Conservation (phyloP, 2,797 vertebrate genomes). For the Acanthurus tractus region DNA sequence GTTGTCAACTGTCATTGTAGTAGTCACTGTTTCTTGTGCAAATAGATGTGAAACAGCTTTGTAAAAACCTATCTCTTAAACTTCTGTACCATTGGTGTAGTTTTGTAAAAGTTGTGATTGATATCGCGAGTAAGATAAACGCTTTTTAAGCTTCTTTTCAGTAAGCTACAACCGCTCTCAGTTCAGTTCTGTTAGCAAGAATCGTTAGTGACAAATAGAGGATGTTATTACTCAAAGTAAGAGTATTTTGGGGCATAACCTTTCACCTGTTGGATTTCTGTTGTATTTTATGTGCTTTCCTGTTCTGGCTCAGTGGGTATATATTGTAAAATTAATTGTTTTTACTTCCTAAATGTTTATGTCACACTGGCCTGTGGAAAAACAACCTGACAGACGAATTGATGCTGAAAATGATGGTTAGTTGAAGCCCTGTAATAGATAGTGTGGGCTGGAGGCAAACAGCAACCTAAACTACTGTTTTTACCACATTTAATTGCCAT, state of each 20-base stretch:
- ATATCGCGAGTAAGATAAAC: background rate
- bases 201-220: background rate
- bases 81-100: background rate
- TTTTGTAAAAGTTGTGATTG: background rate
- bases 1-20: conserved; percentile 56
- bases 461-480: conserved; percentile 36
- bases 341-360: background rate
- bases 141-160: background rate
- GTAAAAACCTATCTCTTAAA: fast-evolving
- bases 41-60: fast-evolving
- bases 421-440: background rate
- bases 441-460: conserved; percentile 3
- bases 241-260: background rate
- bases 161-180: background rate
- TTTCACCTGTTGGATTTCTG: background rate
- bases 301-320: background rate
- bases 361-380: background rate
- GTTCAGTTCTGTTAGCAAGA: background rate
- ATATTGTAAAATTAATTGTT: no score
- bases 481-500: conserved; percentile 30
- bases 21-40: background rate
- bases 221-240: background rate
- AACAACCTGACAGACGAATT: background rate
- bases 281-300: background rate
- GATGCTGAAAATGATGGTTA: conserved; percentile 4